Conservation (phyloP, 2,797 vertebrate genomes). For the Sebastes glaucus region DNA sequence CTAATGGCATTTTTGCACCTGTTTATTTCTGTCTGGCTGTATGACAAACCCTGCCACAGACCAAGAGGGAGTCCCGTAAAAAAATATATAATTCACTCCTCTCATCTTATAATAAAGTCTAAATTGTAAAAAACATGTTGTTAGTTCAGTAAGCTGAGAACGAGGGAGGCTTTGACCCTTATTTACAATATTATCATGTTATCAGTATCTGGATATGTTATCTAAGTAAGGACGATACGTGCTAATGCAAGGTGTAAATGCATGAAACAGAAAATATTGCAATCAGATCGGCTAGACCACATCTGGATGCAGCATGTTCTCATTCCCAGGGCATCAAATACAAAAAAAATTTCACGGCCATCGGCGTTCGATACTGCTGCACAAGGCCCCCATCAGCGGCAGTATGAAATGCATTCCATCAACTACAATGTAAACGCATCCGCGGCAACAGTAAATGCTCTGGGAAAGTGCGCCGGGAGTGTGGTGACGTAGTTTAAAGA, state of each 20-base stretch:
- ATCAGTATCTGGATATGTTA: neutral
- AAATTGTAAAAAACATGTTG: neutral
- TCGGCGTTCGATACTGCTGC: no score
- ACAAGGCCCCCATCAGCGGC: no score
- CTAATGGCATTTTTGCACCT: conserved; percentile 26
- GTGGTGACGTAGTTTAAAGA: no score
- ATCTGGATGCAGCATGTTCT: neutral
- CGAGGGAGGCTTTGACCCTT: neutral
- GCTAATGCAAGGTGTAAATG: neutral
- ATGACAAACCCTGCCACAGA: conserved; percentile 2
- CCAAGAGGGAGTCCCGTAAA: neutral
- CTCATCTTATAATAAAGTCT: neutral
- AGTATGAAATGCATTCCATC: no score
- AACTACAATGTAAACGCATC: no score
- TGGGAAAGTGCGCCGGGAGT: no score
- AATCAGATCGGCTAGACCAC: neutral
- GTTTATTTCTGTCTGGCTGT: conserved; percentile 14
- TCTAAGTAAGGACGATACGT: neutral
- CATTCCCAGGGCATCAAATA: no score
- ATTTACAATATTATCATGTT: neutral
- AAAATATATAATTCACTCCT: neutral
- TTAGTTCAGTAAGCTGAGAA: neutral
- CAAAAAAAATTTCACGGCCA: no score
- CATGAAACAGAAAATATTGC: neutral
- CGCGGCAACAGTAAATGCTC: no score